phyloP scores from a whole-genome alignment of 2,797 vertebrate species.

The Chromobotia macracanthus region DNA sequence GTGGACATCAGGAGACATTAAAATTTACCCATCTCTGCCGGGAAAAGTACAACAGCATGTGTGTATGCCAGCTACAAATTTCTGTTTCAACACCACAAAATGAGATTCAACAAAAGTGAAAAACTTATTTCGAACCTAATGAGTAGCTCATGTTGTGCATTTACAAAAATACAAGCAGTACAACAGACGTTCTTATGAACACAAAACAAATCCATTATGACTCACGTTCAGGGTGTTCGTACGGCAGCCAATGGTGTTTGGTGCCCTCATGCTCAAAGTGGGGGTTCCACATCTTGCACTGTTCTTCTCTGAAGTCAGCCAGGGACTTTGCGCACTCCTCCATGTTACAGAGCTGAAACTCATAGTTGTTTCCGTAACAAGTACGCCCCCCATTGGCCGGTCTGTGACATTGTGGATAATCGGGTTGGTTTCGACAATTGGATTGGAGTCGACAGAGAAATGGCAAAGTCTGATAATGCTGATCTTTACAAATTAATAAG shows the following conservation, averaged over 20 bases:
- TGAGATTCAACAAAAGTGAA: background rate
- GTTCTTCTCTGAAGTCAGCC: constrained; percentile 92
- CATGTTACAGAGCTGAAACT: constrained; percentile 90
- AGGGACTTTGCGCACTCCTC: constrained; percentile 83
- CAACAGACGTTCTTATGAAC: background rate
- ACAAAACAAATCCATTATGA: background rate
- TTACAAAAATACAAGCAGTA: background rate
- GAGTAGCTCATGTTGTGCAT: background rate
- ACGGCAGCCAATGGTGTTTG: constrained; percentile 94
- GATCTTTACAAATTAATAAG: background rate
- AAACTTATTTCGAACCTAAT: background rate
- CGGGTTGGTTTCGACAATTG: constrained; percentile 49
- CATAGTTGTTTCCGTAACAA: constrained; percentile 88
- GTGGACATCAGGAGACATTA: constrained; percentile 5
- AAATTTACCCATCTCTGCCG: background rate
- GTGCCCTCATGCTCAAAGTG: constrained; percentile 86
- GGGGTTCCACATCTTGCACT: constrained; percentile 89
- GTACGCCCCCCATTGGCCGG: constrained; percentile 92
- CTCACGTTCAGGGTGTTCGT: constrained; percentile 90
- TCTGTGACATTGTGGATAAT: constrained; percentile 67
- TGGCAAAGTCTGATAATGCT: background rate
- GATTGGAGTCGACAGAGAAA: background rate
- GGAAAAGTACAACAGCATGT: background rate
- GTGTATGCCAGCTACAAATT: too few species aligned
- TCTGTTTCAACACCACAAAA: constrained; percentile 1